These are phyloP conservation scores for Aselliscus stoliczkanus DNA, from an alignment of 2,797 vertebrate species.

Conservation along the genomic window DNA sequence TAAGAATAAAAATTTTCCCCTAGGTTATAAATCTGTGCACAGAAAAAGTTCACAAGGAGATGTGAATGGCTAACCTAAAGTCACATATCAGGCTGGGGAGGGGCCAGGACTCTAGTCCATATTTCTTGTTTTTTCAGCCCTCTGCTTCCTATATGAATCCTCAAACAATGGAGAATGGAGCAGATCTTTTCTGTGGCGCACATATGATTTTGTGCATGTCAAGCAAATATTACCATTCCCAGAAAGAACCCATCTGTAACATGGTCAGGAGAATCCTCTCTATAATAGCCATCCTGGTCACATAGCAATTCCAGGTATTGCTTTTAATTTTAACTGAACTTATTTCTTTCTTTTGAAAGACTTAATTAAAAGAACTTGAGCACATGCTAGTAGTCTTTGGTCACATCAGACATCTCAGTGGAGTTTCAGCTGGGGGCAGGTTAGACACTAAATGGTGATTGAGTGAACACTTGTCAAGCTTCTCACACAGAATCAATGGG, in stretches of 20 bases:
- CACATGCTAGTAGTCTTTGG: background rate
- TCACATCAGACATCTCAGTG: background rate
- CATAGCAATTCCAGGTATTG: background rate
- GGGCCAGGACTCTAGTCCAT: background rate
- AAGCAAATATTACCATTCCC: background rate
- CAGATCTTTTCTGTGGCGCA: background rate
- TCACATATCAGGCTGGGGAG: background rate
- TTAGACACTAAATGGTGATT: background rate
- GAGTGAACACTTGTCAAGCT: conserved; percentile 21
- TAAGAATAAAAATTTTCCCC: background rate
- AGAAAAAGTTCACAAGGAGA: background rate
- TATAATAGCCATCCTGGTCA: background rate
- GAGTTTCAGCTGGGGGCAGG: background rate
- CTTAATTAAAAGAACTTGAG: background rate
- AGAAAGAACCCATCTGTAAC: background rate
- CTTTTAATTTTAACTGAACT: background rate
- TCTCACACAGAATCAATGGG: conserved; percentile 30
- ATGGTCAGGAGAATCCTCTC: background rate
- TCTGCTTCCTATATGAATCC: background rate
- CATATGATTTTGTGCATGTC: background rate
- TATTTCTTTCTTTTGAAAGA: background rate
- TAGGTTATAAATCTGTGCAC: background rate
- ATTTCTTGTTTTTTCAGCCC: background rate
- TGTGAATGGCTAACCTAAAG: background rate
- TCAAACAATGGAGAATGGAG: background rate